Evolutionary conservation across 2,888 invertebrate species (phyloP).

Genomic region (Pycnomerus fuliginosus): DNA sequence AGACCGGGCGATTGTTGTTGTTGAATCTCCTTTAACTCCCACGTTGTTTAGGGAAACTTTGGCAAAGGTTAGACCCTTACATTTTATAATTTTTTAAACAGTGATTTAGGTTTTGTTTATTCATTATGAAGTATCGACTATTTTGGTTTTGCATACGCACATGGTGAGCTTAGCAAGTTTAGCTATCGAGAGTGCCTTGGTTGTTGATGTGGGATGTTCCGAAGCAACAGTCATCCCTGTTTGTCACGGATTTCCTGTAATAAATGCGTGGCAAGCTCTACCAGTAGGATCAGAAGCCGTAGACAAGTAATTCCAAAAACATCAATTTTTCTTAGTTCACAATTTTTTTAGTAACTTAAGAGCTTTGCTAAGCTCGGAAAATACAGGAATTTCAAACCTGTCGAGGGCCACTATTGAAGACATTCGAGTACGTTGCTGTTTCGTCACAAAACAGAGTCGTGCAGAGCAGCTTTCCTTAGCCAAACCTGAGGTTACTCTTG

Average conservation of each 20-base stretch:
- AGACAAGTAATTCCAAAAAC: slow-evolving; percentile 60
- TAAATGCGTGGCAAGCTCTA: slow-evolving; percentile 80
- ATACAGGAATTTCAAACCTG: too few species aligned
- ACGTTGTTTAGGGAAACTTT: slow-evolving; percentile 82
- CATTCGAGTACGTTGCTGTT: slow-evolving; percentile 82
- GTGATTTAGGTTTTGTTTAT: slow-evolving; percentile 62
- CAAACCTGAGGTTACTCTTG: slow-evolving; percentile 53
- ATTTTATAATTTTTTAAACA: too few species aligned
- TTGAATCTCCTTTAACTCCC: slow-evolving; percentile 85
- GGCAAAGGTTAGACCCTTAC: slow-evolving; percentile 70
- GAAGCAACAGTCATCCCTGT: slow-evolving; percentile 83
- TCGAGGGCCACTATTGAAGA: too few species aligned
- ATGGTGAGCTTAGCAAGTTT: slow-evolving; percentile 81
- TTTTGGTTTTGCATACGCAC: slow-evolving; percentile 74
- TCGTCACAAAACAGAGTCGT: slow-evolving; percentile 76
- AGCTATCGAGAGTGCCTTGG: slow-evolving; percentile 78
- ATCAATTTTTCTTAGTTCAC: too few species aligned
- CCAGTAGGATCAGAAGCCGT: slow-evolving; percentile 75
- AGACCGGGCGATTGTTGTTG: slow-evolving; percentile 86
- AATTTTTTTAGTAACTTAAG: slow-evolving; percentile 47
- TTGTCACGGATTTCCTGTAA: slow-evolving; percentile 82
- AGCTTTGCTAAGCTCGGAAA: slow-evolving; percentile 51
- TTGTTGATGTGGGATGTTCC: slow-evolving; percentile 83
- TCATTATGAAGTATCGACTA: slow-evolving; percentile 80
- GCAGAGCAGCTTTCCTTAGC: slow-evolving; percentile 58